Evolutionary conservation across 2,888 invertebrate genomes (phyloP).

Genomic region (Cephus rjabovi): DNA sequence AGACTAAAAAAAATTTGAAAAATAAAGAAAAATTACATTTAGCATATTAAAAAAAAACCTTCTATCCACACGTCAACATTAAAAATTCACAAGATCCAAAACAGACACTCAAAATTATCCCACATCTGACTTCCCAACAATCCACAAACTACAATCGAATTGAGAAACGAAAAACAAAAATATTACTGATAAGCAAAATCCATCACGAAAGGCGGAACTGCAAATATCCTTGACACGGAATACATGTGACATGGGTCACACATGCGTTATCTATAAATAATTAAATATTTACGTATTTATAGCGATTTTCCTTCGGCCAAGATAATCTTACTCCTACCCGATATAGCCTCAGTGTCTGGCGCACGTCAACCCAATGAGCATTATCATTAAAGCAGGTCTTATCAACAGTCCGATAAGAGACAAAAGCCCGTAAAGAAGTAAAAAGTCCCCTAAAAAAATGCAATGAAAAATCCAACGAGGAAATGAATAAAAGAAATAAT

Average conservation of each 20-base stretch:
- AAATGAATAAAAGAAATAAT: background rate
- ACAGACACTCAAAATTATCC: too few species aligned
- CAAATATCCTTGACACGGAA: conserved; percentile 13
- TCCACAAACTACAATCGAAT: background rate
- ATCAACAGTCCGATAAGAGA: background rate
- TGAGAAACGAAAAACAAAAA: background rate
- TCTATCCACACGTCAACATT: too few species aligned
- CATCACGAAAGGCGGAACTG: conserved; percentile 8
- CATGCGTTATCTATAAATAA: background rate
- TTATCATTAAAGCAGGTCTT: background rate
- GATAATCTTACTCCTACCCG: background rate
- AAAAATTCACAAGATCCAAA: too few species aligned
- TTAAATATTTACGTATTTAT: conserved; percentile 7
- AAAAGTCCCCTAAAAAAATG: background rate
- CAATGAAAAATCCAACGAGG: background rate
- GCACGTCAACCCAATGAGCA: background rate
- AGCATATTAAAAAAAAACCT: too few species aligned
- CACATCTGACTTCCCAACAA: background rate
- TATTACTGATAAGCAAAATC: background rate
- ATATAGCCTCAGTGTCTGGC: background rate
- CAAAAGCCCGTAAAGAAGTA: background rate
- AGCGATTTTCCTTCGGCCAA: background rate
- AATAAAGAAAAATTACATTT: too few species aligned
- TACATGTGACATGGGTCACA: conserved; percentile 7
- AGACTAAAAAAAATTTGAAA: too few species aligned